Conservation (phyloP, 2,797 vertebrate genomes). For the Ctenopoma kingsleyae region DNA sequence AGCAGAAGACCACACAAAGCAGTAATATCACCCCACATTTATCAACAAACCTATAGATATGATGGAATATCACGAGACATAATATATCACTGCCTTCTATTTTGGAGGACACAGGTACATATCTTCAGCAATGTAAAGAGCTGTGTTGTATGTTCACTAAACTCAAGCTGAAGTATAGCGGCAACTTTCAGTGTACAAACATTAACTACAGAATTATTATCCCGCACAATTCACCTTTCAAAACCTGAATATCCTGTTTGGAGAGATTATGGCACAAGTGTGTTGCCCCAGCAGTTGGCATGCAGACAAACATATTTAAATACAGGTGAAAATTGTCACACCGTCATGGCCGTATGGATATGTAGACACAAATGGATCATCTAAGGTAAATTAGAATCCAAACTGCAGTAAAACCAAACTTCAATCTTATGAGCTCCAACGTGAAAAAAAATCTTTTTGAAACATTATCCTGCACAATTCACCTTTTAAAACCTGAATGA, state of each 20-base stretch:
- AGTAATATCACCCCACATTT: background rate
- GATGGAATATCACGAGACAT: background rate
- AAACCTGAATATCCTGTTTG: too few species aligned
- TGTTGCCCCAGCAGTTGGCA: conserved; percentile 1
- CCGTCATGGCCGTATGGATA: background rate
- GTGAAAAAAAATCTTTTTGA: conserved; percentile 43
- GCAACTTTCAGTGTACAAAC: too few species aligned
- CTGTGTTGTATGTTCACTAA: background rate
- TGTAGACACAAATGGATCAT: background rate
- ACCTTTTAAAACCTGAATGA: conserved; percentile 21
- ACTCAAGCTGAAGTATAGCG: too few species aligned
- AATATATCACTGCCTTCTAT: background rate
- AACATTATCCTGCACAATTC: conserved; percentile 13
- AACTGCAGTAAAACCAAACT: conserved; percentile 19
- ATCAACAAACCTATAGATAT: background rate
- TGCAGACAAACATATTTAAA: conserved; percentile 15
- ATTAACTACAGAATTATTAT: background rate
- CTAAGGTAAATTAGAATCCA: conserved; percentile 12
- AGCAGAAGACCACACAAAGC: background rate
- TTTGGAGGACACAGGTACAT: background rate
- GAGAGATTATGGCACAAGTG: too few species aligned
- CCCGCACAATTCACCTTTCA: too few species aligned
- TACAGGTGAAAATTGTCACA: conserved; percentile 1
- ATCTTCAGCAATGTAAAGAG: background rate
- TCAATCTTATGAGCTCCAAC: conserved; percentile 9